Conservation (phyloP, 2,888 invertebrate species). For the Orchesella flavescens region DNA sequence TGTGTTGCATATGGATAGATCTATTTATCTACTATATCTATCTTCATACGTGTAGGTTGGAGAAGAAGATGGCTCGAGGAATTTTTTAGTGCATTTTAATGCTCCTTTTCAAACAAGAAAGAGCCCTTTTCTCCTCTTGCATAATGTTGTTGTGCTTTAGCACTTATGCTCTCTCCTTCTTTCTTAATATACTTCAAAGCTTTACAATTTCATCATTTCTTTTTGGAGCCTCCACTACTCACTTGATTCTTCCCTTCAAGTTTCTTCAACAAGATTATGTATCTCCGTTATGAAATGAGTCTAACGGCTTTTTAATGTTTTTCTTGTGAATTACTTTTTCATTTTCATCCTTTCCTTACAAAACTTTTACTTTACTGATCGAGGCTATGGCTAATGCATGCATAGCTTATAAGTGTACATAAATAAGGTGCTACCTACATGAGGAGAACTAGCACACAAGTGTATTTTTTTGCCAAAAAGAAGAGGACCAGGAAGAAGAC, state of each 20-base stretch:
- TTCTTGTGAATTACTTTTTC: constrained; percentile 35
- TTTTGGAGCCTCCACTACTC: neutral
- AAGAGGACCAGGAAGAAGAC: too few species aligned
- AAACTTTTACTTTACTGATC: too few species aligned
- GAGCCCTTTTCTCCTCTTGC: constrained; percentile 11
- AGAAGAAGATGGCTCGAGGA: neutral
- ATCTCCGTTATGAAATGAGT: constrained; percentile 41
- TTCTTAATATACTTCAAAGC: neutral
- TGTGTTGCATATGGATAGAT: neutral
- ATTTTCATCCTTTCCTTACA: neutral
- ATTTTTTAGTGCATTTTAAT: constrained; percentile 59
- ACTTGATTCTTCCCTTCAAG: too few species aligned
- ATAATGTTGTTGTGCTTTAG: constrained; percentile 1
- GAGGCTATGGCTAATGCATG: too few species aligned
- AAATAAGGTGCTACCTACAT: neutral
- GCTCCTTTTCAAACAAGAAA: constrained; percentile 16
- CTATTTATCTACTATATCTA: neutral
- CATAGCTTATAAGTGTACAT: neutral
- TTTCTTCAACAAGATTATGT: constrained; percentile 51
- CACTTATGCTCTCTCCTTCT: neutral
- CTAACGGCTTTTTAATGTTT: constrained; percentile 61
- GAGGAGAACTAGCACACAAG: too few species aligned
- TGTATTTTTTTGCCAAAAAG: too few species aligned
- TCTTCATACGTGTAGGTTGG: neutral
- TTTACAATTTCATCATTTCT: neutral